phyloP scores from a whole-genome alignment of 2,888 invertebrate species.

The Drosophila demipolita region DNA sequence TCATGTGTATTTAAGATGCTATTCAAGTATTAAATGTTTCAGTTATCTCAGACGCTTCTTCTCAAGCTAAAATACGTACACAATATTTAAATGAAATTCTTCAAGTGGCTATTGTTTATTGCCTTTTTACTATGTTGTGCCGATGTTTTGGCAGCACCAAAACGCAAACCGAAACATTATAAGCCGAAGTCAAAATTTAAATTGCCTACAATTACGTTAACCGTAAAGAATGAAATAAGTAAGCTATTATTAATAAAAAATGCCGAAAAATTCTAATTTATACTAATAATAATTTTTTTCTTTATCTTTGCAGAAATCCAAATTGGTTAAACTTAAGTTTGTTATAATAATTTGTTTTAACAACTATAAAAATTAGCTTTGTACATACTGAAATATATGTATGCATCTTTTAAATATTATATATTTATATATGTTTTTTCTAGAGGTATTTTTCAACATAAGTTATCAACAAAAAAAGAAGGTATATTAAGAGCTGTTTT shows the following conservation, averaged over 20 bases:
- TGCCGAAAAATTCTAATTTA: neutral
- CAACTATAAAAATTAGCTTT: neutral
- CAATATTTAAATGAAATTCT: conserved; percentile 57
- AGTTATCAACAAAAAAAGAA: too few relatives aligned
- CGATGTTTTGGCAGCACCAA: conserved; percentile 46
- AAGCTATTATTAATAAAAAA: conserved; percentile 17
- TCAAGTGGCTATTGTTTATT: conserved; percentile 48
- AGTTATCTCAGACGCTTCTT: conserved; percentile 15
- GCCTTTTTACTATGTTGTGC: conserved; percentile 30
- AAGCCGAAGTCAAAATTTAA: conserved; percentile 22
- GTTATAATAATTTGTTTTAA: neutral
- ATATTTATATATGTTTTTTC: neutral
- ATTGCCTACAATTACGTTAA: conserved; percentile 61
- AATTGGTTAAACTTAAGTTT: conserved; percentile 43
- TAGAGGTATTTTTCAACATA: neutral
- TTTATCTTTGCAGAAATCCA: conserved; percentile 53
- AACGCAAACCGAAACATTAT: conserved; percentile 32
- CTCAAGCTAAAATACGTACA: neutral
- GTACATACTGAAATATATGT: neutral
- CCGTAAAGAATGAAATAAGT: conserved; percentile 20
- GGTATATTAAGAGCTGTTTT: too few relatives aligned
- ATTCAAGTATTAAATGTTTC: neutral
- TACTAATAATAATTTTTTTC: neutral
- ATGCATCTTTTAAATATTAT: neutral
- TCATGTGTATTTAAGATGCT: conserved; percentile 32